Percentiles rank a stretch among this genome's conserved stretches.
Conservation (phyloP, 2,888 invertebrate species). For the Melieria picta region DNA sequence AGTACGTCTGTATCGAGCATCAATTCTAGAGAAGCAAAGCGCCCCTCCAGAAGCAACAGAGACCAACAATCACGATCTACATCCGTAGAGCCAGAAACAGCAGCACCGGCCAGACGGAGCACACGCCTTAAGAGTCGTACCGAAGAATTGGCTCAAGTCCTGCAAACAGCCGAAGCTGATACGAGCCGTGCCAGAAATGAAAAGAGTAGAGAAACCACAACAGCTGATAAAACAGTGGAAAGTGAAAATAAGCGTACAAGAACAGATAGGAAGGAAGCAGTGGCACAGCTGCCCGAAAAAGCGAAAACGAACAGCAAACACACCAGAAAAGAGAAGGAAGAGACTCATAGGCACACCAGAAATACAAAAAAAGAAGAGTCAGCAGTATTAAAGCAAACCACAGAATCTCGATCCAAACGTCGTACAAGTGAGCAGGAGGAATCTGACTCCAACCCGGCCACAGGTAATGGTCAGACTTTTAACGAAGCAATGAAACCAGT, state of each 20-base stretch:
- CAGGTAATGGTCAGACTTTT: neutral
- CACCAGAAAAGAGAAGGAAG: slow-evolving; percentile 1
- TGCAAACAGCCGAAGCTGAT: neutral
- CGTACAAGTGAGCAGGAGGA: neutral
- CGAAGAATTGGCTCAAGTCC: too few species aligned
- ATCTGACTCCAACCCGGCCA: neutral
- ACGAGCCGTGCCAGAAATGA: neutral
- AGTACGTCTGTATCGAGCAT: neutral
- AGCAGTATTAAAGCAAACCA: too few species aligned
- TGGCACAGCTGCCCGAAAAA: neutral
- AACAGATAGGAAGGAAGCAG: slow-evolving; percentile 1
- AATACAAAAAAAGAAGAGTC: too few species aligned
- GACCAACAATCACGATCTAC: neutral
- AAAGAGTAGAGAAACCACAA: neutral
- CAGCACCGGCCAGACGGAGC: neutral
- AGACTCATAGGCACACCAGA: too few species aligned
- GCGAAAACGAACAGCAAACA: neutral
- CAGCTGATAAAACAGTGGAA: neutral
- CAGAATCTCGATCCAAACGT: neutral
- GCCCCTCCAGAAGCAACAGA: neutral
- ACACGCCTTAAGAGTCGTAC: too few species aligned
- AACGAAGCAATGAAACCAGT: neutral
- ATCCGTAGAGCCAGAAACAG: neutral
- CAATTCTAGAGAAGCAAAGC: neutral
- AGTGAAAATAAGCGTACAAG: neutral